Evolutionary conservation across 2,113 vertebrate genomes (phyloP).

Genomic region (Hoplias malabaricus): DNA sequence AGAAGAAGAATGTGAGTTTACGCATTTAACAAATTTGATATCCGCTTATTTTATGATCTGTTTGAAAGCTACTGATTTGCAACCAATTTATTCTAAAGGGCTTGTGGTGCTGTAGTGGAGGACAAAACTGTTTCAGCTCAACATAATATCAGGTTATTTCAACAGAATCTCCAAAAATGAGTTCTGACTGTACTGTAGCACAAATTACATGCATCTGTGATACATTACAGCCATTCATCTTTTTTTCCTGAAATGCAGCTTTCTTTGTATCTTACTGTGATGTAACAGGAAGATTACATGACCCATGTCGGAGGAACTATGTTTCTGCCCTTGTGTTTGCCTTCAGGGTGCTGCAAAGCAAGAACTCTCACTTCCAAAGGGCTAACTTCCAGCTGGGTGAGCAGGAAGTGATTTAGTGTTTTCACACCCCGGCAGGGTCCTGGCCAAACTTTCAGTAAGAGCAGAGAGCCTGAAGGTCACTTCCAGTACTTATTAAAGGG

Average conservation of each 20-base stretch:
- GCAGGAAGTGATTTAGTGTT: background rate
- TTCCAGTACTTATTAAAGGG: slow-evolving; percentile 7
- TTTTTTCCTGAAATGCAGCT: background rate
- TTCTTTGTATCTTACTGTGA: background rate
- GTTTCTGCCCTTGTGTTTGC: background rate
- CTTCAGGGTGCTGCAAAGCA: background rate
- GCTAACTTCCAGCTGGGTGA: background rate
- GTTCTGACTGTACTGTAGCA: background rate
- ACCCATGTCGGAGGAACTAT: background rate
- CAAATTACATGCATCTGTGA: background rate
- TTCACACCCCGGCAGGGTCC: slow-evolving; percentile 20
- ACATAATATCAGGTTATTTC: background rate
- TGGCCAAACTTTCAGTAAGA: background rate
- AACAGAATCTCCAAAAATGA: background rate
- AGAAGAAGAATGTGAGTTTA: too few relatives aligned
- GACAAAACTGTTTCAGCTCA: background rate
- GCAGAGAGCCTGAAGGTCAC: slow-evolving; percentile 17
- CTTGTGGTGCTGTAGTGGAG: background rate
- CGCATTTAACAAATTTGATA: too few relatives aligned
- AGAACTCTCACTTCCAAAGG: slow-evolving; percentile 12
- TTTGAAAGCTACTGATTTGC: background rate
- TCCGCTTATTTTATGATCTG: too few relatives aligned
- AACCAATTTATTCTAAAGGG: background rate
- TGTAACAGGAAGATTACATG: background rate
- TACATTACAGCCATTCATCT: background rate